phyloP scores from a whole-genome alignment of 2,888 invertebrate genomes.

The Morpho deidamia region DNA sequence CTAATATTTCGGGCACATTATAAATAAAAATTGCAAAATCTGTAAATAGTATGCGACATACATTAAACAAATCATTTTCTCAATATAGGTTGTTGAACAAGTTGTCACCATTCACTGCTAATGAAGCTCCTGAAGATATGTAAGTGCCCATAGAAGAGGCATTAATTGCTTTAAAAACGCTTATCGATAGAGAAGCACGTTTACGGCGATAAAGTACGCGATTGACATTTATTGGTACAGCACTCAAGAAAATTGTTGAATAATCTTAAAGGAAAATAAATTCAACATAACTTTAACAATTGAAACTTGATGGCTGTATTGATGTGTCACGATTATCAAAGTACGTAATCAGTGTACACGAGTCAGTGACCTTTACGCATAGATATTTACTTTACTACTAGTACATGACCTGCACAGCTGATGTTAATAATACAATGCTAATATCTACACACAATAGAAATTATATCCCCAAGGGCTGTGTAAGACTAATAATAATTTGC shows the following conservation, averaged over 20 bases:
- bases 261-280: too few relatives aligned
- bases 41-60: conserved; percentile 1
- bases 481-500: conserved; percentile 12
- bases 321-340: conserved; percentile 9
- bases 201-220: conserved; percentile 38
- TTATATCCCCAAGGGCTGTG: conserved; percentile 7
- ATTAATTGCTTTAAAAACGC: conserved; percentile 51
- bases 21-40: not conserved
- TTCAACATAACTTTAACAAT: not conserved
- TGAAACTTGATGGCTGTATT: conserved; percentile 29
- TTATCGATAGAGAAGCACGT: conserved; percentile 53
- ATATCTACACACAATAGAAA: conserved; percentile 4
- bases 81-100: conserved; percentile 66
- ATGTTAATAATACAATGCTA: conserved; percentile 44
- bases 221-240: conserved; percentile 24
- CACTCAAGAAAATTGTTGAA: conserved; percentile 12
- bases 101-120: conserved; percentile 66
- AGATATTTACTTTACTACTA: conserved; percentile 37
- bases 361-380: conserved; percentile 50
- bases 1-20: too few relatives aligned
- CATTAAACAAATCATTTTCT: conserved; percentile 14
- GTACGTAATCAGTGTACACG: conserved; percentile 41
- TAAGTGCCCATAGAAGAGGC: conserved; percentile 48
- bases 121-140: conserved; percentile 66
- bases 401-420: conserved; percentile 60